Evolutionary conservation across 2,113 vertebrate genomes (phyloP).

Genomic region (Cranoglanis bouderius): DNA sequence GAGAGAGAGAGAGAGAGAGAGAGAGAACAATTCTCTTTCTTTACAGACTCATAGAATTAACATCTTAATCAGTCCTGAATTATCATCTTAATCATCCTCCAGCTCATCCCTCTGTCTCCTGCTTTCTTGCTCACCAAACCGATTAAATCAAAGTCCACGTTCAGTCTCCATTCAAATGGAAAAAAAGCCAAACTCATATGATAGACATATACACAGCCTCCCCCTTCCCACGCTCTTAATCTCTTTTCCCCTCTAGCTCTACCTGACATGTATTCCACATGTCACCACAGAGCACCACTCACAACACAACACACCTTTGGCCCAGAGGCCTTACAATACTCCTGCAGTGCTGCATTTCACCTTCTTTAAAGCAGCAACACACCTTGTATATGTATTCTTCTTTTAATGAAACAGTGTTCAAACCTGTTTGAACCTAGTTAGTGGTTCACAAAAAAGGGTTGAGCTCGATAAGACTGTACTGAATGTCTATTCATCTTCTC

Average conservation of each 20-base stretch:
- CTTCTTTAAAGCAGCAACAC: not conserved
- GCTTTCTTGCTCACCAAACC: not conserved
- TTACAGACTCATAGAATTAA: constrained; percentile 20
- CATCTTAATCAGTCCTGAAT: constrained; percentile 6
- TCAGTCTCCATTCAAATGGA: constrained; percentile 12
- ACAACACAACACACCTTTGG: constrained; percentile 8
- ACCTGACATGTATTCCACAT: constrained; percentile 9
- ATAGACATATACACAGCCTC: constrained; percentile 5
- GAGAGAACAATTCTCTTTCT: not conserved
- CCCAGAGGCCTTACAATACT: constrained; percentile 11
- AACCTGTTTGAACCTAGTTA: not conserved
- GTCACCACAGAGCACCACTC: constrained; percentile 21
- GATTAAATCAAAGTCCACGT: constrained; percentile 19
- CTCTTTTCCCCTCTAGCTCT: constrained; percentile 23
- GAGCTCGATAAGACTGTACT: not conserved
- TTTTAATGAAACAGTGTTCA: not conserved
- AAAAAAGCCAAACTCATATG: not conserved
- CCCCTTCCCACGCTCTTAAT: constrained; percentile 13
- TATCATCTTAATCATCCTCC: constrained; percentile 4
- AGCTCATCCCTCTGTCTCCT: not conserved
- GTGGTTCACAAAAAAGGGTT: constrained; percentile 1
- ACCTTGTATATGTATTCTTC: not conserved
- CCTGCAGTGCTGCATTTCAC: not conserved
- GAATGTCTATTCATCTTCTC: constrained; percentile 5
- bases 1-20: constrained; percentile 4